A percentile compares a stretch with the other conserved stretches of the same genome.
phyloP scores from a whole-genome alignment of 2,797 vertebrate species.

The Ataeniobius toweri region DNA sequence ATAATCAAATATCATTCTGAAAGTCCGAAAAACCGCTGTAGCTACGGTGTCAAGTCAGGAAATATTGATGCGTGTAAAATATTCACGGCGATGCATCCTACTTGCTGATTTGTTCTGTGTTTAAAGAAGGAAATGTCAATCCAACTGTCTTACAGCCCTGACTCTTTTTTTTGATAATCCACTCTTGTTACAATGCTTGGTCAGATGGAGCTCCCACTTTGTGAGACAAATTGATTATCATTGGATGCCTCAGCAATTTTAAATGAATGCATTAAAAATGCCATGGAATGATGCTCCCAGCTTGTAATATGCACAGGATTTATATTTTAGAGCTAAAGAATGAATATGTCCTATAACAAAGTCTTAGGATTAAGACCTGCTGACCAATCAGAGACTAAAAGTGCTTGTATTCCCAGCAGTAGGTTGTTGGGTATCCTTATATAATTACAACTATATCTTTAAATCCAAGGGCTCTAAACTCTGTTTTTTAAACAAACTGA shows the following conservation, averaged over 20 bases:
- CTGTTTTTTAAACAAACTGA: background rate
- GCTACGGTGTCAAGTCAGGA: slow-evolving; percentile 38
- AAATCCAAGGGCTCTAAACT: background rate
- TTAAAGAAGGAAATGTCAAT: slow-evolving; percentile 31
- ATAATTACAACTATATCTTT: background rate
- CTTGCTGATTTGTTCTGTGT: slow-evolving; percentile 35
- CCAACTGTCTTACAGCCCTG: slow-evolving; percentile 30
- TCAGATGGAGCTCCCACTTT: slow-evolving; percentile 46
- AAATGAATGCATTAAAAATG: slow-evolving; percentile 43
- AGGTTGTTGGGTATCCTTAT: background rate
- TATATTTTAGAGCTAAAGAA: slow-evolving; percentile 23
- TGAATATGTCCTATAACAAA: slow-evolving; percentile 11
- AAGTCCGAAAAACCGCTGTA: slow-evolving; percentile 38
- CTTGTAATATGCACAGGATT: slow-evolving; percentile 17
- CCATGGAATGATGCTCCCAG: slow-evolving; percentile 13
- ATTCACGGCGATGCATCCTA: slow-evolving; percentile 41
- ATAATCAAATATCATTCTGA: slow-evolving; percentile 63
- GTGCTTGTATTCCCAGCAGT: background rate
- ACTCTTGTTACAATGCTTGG: slow-evolving; percentile 27
- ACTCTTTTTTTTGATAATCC: slow-evolving; percentile 40
- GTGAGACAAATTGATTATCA: slow-evolving; percentile 49
- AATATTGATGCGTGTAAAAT: slow-evolving; percentile 60
- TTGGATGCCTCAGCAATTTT: slow-evolving; percentile 49
- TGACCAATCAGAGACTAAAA: slow-evolving; percentile 16
- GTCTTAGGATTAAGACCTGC: slow-evolving; percentile 14